Conservation (phyloP, 2,888 invertebrate genomes). For the Steinernema scapterisci region DNA sequence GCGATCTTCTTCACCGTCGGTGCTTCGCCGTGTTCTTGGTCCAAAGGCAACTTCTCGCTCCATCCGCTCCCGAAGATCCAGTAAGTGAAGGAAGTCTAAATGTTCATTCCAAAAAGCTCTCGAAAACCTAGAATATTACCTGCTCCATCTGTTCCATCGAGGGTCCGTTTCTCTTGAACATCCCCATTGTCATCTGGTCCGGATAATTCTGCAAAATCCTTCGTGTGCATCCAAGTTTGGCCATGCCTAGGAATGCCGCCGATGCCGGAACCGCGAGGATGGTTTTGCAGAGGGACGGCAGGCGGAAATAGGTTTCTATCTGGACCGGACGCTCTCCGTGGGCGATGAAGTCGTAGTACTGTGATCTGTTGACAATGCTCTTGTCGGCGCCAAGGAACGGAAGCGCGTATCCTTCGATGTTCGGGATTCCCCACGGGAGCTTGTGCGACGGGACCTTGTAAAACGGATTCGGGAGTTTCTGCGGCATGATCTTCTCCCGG, state of each 20-base stretch:
- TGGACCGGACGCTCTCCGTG: slow-evolving; percentile 76
- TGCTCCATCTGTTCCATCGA: slow-evolving; percentile 69
- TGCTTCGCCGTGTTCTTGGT: slow-evolving; percentile 69
- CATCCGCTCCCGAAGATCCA: slow-evolving; percentile 82
- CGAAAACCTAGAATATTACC: slow-evolving; percentile 32
- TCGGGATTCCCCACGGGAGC: slow-evolving; percentile 61
- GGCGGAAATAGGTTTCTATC: slow-evolving; percentile 75
- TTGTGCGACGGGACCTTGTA: slow-evolving; percentile 46
- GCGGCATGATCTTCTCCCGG: slow-evolving; percentile 61
- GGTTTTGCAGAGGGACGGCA: slow-evolving; percentile 74
- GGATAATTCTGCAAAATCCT: slow-evolving; percentile 77
- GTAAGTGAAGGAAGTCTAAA: slow-evolving; percentile 74
- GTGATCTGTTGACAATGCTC: slow-evolving; percentile 75
- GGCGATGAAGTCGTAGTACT: slow-evolving; percentile 77
- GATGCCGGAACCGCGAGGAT: slow-evolving; percentile 68
- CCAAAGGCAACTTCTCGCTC: slow-evolving; percentile 72
- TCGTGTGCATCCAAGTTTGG: slow-evolving; percentile 75
- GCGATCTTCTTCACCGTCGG: slow-evolving; percentile 74
- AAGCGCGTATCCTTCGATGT: slow-evolving; percentile 74
- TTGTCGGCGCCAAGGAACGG: slow-evolving; percentile 75
- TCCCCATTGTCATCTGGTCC: slow-evolving; percentile 77
- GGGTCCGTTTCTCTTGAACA: slow-evolving; percentile 72
- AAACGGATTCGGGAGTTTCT: slow-evolving; percentile 47
- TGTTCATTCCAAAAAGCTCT: neutral
- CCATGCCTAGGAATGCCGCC: slow-evolving; percentile 73